These are phyloP conservation scores for Myotis daubentonii DNA, from an alignment of 2,797 vertebrate genomes.

Conservation along the genomic window DNA sequence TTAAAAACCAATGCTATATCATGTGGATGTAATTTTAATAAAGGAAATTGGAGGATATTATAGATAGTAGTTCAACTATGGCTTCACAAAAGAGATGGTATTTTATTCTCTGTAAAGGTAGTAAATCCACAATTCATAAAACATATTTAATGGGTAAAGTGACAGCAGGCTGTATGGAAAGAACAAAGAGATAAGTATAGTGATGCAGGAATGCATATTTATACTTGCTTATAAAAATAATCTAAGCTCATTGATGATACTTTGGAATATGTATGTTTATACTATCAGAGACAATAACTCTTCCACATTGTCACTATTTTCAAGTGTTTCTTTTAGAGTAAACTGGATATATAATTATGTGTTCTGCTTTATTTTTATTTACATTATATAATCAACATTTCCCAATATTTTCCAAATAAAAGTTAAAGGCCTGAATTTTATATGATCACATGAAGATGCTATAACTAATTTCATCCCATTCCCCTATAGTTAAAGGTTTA, in stretches of 20 bases:
- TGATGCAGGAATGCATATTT: not conserved
- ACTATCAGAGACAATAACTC: not conserved
- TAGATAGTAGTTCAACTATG: not conserved
- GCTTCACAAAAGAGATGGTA: not conserved
- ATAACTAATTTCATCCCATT: not conserved
- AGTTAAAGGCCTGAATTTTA: slow-evolving; percentile 3
- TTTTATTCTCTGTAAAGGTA: not conserved
- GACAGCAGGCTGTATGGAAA: not conserved
- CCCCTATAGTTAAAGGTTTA: not conserved
- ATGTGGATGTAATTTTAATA: slow-evolving; percentile 20
- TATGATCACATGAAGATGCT: not conserved
- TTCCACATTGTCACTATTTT: not conserved
- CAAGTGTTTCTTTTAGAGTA: not conserved
- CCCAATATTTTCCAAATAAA: not conserved
- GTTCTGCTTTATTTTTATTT: not conserved
- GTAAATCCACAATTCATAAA: not conserved
- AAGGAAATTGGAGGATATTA: not conserved
- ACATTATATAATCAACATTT: not conserved
- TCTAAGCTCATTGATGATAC: not conserved
- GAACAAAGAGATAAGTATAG: not conserved
- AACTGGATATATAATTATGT: not conserved
- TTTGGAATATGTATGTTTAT: not conserved
- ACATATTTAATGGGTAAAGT: not conserved
- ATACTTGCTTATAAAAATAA: not conserved
- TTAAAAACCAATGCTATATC: not conserved